phyloP scores from a whole-genome alignment of 2,113 vertebrate species.

The Neopipo cinnamomea region DNA sequence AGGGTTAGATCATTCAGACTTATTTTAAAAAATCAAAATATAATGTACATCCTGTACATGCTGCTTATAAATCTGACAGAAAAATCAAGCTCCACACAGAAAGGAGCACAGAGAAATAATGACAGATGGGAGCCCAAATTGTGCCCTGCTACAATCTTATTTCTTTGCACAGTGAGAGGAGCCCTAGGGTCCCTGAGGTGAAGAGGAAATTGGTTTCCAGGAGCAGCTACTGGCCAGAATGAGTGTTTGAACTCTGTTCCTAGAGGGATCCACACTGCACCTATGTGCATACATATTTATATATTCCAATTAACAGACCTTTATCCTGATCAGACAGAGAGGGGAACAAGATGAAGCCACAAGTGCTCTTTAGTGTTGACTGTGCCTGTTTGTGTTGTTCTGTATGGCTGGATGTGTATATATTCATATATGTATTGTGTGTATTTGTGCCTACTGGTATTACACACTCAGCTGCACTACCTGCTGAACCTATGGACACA shows the following conservation, averaged over 20 bases:
- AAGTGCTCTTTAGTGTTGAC: not conserved
- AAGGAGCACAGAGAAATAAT: not conserved
- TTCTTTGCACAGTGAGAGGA: not conserved
- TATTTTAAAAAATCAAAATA: not conserved
- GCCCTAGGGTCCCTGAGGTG: not conserved
- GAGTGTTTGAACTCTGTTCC: not conserved
- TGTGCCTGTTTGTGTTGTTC: not conserved
- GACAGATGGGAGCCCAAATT: rapidly evolving
- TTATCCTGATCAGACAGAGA: not conserved
- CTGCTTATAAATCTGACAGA: not conserved
- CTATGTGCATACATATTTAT: rapidly evolving
- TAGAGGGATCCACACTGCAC: not conserved
- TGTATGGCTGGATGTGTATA: not conserved
- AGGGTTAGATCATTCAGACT: rapidly evolving
- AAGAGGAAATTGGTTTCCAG: not conserved
- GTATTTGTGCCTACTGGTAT: not conserved
- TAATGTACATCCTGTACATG: rapidly evolving
- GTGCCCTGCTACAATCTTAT: not conserved
- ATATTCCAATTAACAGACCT: not conserved
- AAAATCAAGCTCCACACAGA: not conserved
- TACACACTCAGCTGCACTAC: rapidly evolving
- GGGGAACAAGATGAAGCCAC: not conserved
- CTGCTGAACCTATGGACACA: not conserved
- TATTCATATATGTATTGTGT: rapidly evolving
- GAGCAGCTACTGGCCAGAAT: not conserved